Evolutionary conservation across 1,140 invertebrate species (phyloP), one percentile per base, ranked within the genome.

Genomic region (Psix sp.): DNA sequence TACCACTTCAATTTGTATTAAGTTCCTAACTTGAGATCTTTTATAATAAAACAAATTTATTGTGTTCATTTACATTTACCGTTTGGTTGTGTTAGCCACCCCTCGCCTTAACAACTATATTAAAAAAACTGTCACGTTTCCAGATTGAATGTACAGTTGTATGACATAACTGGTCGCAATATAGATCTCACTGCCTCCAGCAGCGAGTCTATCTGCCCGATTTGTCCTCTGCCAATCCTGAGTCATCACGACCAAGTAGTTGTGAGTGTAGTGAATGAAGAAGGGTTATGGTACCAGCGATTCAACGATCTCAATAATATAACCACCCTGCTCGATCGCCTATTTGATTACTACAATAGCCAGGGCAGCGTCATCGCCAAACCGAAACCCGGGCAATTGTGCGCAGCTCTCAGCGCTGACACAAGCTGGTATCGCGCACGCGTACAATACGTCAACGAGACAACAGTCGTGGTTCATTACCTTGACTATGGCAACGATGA

Each of bases 231-330:
- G 57, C 88, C 90, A 0, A 87, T 92, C 21, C 82, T 90, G 36
- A 84, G 86, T 65, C 87, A 88, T 60, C 86, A 82, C 71, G 86
- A 87, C 72, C 84, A 56, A 52, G 89, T 90, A 0, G 86, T 76
- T 46, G 80, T 91, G 0, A 82, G 87, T 0, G 86, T 89, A 43
- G 71, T 87, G 0, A 87, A 88, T 20, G 82, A 86, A 56, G 80
- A 88, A 0, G 88, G 87, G 36, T 75, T 93, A 1, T 93, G 90
- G 80, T 80, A 93, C 0, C 92, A 93, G 66, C 86, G 88, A 36
- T 51, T 76, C 0, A 40, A 74, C 0, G 88, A 90, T 59, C 63
- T 79, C 0, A 77, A 88, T 4, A 77, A 67, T 5, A 79, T 91
- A 0, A 75, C 82, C 2, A 52, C 71, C 11, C 68, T 93, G 2